A percentile compares a stretch with the other conserved stretches of the same genome.
These are phyloP conservation scores for Numenius phaeopus DNA, from an alignment of 2,797 vertebrate species.

Conservation along the genomic window DNA sequence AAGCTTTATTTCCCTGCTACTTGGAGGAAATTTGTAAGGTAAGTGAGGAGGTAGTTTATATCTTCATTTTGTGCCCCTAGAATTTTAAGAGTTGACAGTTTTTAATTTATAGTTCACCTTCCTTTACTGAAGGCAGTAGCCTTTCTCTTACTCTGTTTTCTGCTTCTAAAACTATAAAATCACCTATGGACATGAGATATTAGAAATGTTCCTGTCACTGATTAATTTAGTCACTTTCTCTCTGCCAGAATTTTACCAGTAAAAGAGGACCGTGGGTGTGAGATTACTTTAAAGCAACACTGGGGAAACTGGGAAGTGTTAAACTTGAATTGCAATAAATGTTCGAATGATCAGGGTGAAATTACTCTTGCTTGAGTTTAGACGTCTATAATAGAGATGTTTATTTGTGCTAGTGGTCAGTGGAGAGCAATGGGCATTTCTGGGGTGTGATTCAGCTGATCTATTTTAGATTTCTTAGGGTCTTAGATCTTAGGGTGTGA, in stretches of 20 bases:
- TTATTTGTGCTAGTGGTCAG: neutral
- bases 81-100: neutral
- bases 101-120: neutral
- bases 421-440: neutral
- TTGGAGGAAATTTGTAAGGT: neutral
- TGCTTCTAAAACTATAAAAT: neutral
- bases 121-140: neutral
- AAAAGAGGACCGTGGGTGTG: neutral
- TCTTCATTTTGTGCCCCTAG: neutral
- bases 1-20: neutral
- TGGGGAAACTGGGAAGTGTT: neutral
- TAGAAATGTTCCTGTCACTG: neutral
- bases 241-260: neutral
- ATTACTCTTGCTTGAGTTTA: neutral
- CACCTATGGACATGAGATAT: neutral
- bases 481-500: neutral
- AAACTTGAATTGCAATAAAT: neutral
- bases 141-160: neutral
- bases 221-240: neutral
- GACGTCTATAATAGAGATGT: neutral
- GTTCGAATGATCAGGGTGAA: neutral
- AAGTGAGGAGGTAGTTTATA: neutral
- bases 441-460: neutral
- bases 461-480: neutral
- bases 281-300: neutral